Evolutionary conservation across 1,140 invertebrate genomes (phyloP).

Genomic region (Drosophila pachea): DNA sequence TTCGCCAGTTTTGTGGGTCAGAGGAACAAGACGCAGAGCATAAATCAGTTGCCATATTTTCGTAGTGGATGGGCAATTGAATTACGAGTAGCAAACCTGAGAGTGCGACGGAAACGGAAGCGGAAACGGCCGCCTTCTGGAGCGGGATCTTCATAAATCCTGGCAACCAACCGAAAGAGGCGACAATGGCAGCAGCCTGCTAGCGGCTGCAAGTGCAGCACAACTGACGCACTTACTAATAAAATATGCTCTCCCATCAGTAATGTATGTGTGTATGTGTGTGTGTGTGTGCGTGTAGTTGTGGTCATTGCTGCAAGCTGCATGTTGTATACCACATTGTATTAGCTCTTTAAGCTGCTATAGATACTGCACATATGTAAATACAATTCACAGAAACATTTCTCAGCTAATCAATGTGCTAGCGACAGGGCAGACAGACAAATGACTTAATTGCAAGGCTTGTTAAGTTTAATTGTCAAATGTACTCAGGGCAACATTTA

Average conservation of each 20-base stretch:
- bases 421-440: constrained; percentile 8
- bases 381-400: neutral
- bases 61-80: constrained; percentile 57
- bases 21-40: constrained; percentile 21
- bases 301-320: constrained; percentile 5
- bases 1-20: constrained; percentile 27
- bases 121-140: constrained; percentile 48
- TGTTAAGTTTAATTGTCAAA: constrained; percentile 7
- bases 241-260: constrained; percentile 25
- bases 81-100: constrained; percentile 63
- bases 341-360: neutral
- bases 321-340: too few relatives aligned
- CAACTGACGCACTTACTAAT: constrained; percentile 6
- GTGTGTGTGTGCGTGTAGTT: neutral
- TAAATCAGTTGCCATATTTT: constrained; percentile 49
- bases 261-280: neutral
- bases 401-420: constrained; percentile 15
- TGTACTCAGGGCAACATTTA: too few relatives aligned
- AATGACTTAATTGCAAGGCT: too few relatives aligned
- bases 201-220: constrained; percentile 2
- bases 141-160: constrained; percentile 53
- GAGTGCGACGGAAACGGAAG: constrained; percentile 26
- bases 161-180: constrained; percentile 36
- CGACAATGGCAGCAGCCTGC: constrained; percentile 12
- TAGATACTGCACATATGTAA: neutral